phyloP scores from a whole-genome alignment of 2,888 invertebrate species.

The Spilarctia lutea region DNA sequence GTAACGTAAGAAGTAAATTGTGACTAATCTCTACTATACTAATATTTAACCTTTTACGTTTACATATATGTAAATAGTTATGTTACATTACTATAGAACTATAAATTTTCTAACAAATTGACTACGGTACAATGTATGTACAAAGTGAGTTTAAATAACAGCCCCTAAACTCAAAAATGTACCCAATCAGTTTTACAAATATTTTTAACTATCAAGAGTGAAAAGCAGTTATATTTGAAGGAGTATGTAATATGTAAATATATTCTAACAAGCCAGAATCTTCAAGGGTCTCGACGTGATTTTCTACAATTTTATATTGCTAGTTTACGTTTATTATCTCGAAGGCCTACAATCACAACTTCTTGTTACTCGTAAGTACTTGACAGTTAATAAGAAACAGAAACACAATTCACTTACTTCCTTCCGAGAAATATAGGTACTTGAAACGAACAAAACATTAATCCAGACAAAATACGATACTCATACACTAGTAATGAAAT shows the following conservation, averaged over 20 bases:
- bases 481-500: slow-evolving; percentile 32
- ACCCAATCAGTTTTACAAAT: too few relatives aligned
- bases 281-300: too few relatives aligned
- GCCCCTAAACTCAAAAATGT: too few relatives aligned
- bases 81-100: not conserved
- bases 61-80: too few relatives aligned
- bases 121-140: too few relatives aligned
- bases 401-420: slow-evolving; percentile 13
- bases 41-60: not conserved
- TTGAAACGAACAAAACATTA: slow-evolving; percentile 31
- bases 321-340: not conserved
- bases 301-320: too few relatives aligned
- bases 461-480: slow-evolving; percentile 42
- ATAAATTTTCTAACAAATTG: not conserved
- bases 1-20: too few relatives aligned
- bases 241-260: too few relatives aligned
- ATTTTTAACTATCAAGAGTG: not conserved
- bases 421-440: slow-evolving; percentile 20
- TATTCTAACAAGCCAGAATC: too few relatives aligned
- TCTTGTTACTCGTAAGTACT: not conserved
- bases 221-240: not conserved
- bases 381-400: slow-evolving; percentile 18
- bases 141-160: too few relatives aligned
- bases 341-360: not conserved
- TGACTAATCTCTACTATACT: not conserved